phyloP scores from a whole-genome alignment of 2,113 vertebrate genomes.

The Typhlomys cinereus region DNA sequence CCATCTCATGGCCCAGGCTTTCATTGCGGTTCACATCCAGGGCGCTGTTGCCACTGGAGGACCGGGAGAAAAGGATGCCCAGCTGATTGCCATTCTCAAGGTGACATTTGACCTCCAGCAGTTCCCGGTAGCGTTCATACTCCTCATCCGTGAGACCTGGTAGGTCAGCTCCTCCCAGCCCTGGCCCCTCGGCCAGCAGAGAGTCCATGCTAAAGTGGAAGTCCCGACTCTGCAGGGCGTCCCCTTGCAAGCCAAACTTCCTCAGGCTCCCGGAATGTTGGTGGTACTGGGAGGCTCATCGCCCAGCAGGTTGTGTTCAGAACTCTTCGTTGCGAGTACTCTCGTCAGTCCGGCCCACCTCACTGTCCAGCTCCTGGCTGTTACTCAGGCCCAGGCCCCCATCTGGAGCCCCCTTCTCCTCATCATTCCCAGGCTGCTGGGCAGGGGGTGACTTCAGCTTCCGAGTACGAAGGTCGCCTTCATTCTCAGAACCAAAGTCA shows the following conservation, averaged over 20 bases:
- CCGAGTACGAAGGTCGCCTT: constrained; percentile 66
- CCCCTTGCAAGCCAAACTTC: constrained; percentile 80
- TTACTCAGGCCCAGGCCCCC: constrained; percentile 86
- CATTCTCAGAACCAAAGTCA: constrained; percentile 81
- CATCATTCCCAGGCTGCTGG: constrained; percentile 74
- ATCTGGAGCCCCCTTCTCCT: constrained; percentile 63
- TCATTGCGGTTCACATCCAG: constrained; percentile 91
- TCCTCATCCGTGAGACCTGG: constrained; percentile 93
- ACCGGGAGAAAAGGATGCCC: constrained; percentile 72
- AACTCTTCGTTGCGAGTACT: constrained; percentile 94
- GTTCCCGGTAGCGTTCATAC: constrained; percentile 91
- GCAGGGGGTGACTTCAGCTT: constrained; percentile 71
- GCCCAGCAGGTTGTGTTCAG: constrained; percentile 92
- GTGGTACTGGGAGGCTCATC: constrained; percentile 91
- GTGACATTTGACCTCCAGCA: constrained; percentile 93
- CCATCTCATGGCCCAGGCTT: constrained; percentile 90
- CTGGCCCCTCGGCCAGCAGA: constrained; percentile 85
- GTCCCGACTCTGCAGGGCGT: constrained; percentile 87
- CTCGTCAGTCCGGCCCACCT: constrained; percentile 93
- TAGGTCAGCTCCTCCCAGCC: constrained; percentile 82
- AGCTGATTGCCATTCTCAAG: constrained; percentile 87
- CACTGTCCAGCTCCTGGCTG: constrained; percentile 95
- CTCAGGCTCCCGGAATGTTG: constrained; percentile 90
- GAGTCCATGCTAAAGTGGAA: constrained; percentile 91
- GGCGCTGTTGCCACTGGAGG: constrained; percentile 59